Conservation (phyloP, 2,797 vertebrate genomes). For the Poliocrania exsul region DNA sequence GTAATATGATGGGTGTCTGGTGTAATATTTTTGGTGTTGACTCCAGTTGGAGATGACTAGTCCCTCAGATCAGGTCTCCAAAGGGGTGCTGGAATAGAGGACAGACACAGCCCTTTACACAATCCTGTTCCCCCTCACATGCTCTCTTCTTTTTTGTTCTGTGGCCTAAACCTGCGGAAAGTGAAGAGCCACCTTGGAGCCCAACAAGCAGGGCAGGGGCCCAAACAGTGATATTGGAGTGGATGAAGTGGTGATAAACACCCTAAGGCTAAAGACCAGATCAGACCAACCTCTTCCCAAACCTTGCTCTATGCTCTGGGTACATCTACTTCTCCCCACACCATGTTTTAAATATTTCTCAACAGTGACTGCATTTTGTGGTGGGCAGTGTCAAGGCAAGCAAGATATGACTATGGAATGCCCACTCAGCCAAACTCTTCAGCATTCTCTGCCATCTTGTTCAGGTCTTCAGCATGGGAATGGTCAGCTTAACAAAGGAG, state of each 20-base stretch:
- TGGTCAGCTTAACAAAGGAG: not conserved
- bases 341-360: not conserved
- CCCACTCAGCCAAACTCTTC: not conserved
- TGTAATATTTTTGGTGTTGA: not conserved
- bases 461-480: not conserved
- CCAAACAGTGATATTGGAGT: not conserved
- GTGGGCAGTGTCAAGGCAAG: not conserved
- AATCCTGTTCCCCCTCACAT: fast-evolving
- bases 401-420: not conserved
- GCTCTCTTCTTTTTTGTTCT: not conserved
- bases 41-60: not conserved
- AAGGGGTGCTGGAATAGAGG: not conserved
- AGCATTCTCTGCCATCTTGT: not conserved
- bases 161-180: not conserved
- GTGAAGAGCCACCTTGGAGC: not conserved
- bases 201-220: fast-evolving
- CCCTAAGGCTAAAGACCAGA: not conserved
- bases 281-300: not conserved
- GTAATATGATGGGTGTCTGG: too few species aligned
- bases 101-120: fast-evolving
- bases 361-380: not conserved
- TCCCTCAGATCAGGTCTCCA: not conserved
- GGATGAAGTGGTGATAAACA: not conserved
- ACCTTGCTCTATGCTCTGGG: not conserved
- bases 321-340: not conserved